These are phyloP conservation scores for Mionectes macconnelli DNA, from an alignment of 2,113 vertebrate genomes.

Conservation along the genomic window DNA sequence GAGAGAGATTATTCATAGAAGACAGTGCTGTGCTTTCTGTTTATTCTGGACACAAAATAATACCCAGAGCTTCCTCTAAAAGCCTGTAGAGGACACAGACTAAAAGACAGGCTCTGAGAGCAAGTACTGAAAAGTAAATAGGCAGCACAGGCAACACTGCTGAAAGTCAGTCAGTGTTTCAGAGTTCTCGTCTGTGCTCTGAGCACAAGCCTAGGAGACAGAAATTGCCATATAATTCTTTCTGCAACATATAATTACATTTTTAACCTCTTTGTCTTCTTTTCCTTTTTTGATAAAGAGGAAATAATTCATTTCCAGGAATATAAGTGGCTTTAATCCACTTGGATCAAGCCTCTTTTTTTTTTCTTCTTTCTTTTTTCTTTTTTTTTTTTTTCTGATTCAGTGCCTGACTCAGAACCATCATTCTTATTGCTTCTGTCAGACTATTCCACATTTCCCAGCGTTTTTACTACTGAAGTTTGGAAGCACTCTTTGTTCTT, in stretches of 20 bases:
- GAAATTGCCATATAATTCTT: conserved; percentile 1
- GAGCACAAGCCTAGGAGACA: not conserved
- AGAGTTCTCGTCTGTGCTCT: not conserved
- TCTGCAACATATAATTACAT: not conserved
- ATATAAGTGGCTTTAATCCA: conserved; percentile 34
- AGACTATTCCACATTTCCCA: conserved; percentile 44
- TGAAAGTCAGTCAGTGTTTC: not conserved
- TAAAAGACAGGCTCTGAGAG: conserved; percentile 30
- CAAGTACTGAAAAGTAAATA: conserved; percentile 44
- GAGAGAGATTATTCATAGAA: not conserved
- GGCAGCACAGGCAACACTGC: not conserved
- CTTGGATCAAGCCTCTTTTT: not conserved
- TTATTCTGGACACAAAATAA: conserved; percentile 28
- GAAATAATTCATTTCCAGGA: conserved; percentile 54
- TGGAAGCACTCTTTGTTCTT: conserved; percentile 55
- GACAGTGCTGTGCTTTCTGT: not conserved
- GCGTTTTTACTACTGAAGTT: conserved; percentile 37
- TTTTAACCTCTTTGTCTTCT: conserved; percentile 22
- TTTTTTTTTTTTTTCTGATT: not conserved
- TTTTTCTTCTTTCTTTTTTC: not conserved
- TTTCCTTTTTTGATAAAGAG: conserved; percentile 11
- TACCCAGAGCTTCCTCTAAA: conserved; percentile 36
- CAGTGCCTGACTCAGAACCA: conserved; percentile 38
- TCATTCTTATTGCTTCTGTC: conserved; percentile 35
- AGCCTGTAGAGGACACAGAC: not conserved